Evolutionary conservation across 2,113 vertebrate species (phyloP).

Genomic region (Phylloscopus trochiloides): DNA sequence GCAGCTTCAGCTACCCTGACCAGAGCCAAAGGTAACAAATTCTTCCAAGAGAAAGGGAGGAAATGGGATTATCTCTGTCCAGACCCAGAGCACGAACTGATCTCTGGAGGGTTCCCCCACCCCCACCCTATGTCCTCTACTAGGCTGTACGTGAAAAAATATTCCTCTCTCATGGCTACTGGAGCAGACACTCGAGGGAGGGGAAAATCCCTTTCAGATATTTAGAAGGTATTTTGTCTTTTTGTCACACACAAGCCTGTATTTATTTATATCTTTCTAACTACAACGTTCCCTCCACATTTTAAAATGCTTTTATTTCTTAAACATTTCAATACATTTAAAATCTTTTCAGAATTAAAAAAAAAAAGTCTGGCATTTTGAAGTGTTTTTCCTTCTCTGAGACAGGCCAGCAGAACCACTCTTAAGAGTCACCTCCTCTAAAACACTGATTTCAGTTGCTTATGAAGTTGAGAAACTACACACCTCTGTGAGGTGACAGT

Average conservation of each 20-base stretch:
- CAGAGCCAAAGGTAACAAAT: slow-evolving; percentile 28
- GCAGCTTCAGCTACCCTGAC: not conserved
- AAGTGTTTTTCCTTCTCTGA: not conserved
- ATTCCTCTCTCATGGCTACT: slow-evolving; percentile 16
- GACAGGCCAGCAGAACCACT: not conserved
- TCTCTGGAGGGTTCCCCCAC: not conserved
- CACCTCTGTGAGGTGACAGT: not conserved
- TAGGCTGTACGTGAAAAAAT: slow-evolving; percentile 31
- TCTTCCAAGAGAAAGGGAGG: slow-evolving; percentile 15
- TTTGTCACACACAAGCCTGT: not conserved
- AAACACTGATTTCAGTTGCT: not conserved
- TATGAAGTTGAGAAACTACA: not conserved
- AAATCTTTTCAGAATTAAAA: not conserved
- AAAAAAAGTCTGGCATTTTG: not conserved
- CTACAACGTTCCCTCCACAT: not conserved
- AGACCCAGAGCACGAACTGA: not conserved
- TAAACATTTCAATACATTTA: not conserved
- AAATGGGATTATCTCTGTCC: slow-evolving; percentile 28
- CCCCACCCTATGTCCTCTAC: not conserved
- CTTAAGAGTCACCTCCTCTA: not conserved
- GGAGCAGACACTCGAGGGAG: not conserved
- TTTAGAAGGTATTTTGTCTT: not conserved
- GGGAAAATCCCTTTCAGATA: slow-evolving; percentile 9
- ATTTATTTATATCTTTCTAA: not conserved
- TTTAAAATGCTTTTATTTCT: not conserved